Evolutionary conservation across 2,888 invertebrate species (phyloP).

Genomic region (Thelaira solivaga): DNA sequence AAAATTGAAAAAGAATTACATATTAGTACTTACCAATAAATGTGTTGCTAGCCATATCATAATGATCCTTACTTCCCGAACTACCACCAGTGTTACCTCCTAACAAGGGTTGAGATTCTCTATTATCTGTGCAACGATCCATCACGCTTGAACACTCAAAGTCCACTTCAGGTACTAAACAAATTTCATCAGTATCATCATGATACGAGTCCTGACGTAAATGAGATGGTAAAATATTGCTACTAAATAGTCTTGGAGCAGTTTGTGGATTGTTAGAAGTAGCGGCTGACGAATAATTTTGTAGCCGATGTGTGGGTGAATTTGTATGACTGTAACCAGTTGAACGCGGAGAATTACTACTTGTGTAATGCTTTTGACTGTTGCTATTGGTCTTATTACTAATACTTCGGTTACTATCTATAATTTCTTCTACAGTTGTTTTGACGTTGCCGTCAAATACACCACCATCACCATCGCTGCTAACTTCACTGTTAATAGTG

Average conservation of each 20-base stretch:
- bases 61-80: constrained; percentile 81
- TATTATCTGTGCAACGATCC: constrained; percentile 89
- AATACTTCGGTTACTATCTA: constrained; percentile 34
- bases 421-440: constrained; percentile 22
- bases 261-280: constrained; percentile 27
- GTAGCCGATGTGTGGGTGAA: constrained; percentile 47
- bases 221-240: constrained; percentile 48
- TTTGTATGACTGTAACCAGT: constrained; percentile 47
- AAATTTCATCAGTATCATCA: constrained; percentile 81
- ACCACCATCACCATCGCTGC: constrained; percentile 49
- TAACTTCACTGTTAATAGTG: constrained; percentile 67
- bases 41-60: constrained; percentile 87
- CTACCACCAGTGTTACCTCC: constrained; percentile 86
- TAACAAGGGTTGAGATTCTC: constrained; percentile 96
- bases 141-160: constrained; percentile 85
- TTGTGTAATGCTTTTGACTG: constrained; percentile 65
- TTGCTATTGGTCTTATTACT: constrained; percentile 70
- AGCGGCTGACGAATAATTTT: constrained; percentile 32
- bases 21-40: constrained; percentile 84
- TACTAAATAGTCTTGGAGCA: constrained; percentile 55
- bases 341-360: constrained; percentile 56
- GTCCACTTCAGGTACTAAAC: constrained; percentile 88
- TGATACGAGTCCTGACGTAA: constrained; percentile 55
- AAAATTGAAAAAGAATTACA: neutral
- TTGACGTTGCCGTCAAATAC: neutral